A percentile compares a stretch with the other conserved stretches of the same genome.
These are phyloP conservation scores for Rotaria socialis DNA, from an alignment of 2,888 invertebrate species.

Conservation along the genomic window DNA sequence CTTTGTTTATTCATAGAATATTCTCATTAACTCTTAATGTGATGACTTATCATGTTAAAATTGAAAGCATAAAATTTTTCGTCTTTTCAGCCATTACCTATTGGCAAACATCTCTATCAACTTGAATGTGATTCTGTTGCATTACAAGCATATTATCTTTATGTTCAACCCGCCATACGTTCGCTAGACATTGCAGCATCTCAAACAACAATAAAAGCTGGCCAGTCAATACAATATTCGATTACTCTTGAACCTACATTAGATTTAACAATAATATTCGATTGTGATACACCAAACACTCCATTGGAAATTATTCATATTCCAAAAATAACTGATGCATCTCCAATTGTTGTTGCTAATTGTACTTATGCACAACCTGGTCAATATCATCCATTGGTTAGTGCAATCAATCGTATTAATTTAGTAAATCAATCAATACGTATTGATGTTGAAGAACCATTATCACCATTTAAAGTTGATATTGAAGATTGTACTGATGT, in stretches of 20 bases:
- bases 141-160: background rate
- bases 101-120: background rate
- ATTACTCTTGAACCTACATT: background rate
- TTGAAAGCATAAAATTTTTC: no score
- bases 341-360: background rate
- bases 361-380: background rate
- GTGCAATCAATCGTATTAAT: background rate
- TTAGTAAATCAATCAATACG: background rate
- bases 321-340: background rate
- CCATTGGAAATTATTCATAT: conserved; percentile 10
- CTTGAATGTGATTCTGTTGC: background rate
- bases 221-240: background rate
- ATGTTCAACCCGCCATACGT: background rate
- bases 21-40: no score
- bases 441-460: conserved; percentile 35
- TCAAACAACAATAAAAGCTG: background rate
- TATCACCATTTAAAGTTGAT: conserved; percentile 12
- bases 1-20: background rate
- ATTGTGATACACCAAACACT: background rate
- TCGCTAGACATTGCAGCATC: conserved; percentile 19
- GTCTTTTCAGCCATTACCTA: background rate
- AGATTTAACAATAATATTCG: background rate
- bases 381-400: conserved; percentile 15
- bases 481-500: conserved; percentile 5
- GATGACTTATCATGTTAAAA: no score